phyloP scores from a whole-genome alignment of 2,888 invertebrate species.

The Spodoptera littoralis region DNA sequence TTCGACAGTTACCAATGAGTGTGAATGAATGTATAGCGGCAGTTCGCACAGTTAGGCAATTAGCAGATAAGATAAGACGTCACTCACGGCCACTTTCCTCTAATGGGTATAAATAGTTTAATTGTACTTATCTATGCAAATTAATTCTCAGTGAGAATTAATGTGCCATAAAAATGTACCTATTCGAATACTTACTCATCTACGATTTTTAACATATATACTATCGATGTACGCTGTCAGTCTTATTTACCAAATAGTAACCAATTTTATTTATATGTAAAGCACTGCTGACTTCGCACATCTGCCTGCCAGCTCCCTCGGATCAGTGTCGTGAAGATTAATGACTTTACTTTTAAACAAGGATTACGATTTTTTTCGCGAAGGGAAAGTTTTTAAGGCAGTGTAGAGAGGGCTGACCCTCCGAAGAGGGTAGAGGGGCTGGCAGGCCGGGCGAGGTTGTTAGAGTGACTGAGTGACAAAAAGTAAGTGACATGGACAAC shows the following conservation, averaged over 20 bases:
- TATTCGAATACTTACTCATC: too few species aligned
- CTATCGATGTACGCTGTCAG: too few species aligned
- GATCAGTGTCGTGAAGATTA: conserved; percentile 63
- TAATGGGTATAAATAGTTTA: too few species aligned
- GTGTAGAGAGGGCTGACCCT: conserved; percentile 42
- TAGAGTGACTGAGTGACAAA: neutral
- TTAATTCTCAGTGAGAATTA: too few species aligned
- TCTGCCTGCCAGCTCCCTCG: conserved; percentile 29
- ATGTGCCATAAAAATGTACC: too few species aligned
- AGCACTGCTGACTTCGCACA: conserved; percentile 21
- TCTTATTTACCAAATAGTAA: too few species aligned
- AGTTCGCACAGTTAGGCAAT: conserved; percentile 16
- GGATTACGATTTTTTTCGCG: conserved; percentile 63
- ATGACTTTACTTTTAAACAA: conserved; percentile 76
- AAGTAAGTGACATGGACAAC: conserved; percentile 26
- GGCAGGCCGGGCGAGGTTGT: neutral
- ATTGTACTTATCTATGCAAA: too few species aligned
- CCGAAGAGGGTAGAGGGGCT: neutral
- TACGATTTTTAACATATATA: too few species aligned
- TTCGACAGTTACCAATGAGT: too few species aligned
- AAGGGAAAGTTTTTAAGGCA: conserved; percentile 35
- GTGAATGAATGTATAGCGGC: conserved; percentile 3
- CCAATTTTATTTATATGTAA: too few species aligned
- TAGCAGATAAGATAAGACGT: conserved; percentile 19
- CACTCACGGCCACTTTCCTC: too few species aligned